Evolutionary conservation across 2,888 invertebrate species (phyloP).

Genomic region (Rhagonycha lutea): DNA sequence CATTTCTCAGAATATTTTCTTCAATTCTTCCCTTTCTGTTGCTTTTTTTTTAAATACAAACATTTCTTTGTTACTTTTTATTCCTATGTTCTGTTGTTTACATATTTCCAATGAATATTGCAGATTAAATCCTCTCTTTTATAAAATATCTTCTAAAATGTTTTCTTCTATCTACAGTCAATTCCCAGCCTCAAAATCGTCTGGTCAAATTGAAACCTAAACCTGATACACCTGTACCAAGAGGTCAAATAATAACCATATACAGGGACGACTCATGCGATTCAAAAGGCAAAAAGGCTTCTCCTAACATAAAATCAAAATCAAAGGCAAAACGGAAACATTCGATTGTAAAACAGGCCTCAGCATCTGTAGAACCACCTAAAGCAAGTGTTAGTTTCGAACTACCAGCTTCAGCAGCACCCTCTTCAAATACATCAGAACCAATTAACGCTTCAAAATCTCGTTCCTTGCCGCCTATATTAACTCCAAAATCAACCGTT

Average conservation of each 20-base stretch:
- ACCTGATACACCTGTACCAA: background rate
- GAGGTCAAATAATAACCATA: conserved; percentile 31
- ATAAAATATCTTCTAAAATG: too few species aligned
- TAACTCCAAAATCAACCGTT: conserved; percentile 1
- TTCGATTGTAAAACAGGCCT: background rate
- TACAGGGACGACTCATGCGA: conserved; percentile 21
- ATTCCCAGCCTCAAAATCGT: conserved; percentile 3
- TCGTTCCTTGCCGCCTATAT: background rate
- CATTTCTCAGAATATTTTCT: too few species aligned
- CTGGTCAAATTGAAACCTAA: conserved; percentile 11
- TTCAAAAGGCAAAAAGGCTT: background rate
- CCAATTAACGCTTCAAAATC: background rate
- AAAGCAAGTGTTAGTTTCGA: background rate
- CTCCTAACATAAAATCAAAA: background rate
- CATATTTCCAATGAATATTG: too few species aligned
- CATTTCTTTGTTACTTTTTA: too few species aligned
- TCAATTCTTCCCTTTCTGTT: too few species aligned
- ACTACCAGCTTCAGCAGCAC: background rate
- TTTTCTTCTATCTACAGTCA: conserved; percentile 3
- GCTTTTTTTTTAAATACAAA: too few species aligned
- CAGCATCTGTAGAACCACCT: background rate
- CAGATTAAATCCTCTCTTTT: too few species aligned
- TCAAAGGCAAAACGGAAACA: background rate
- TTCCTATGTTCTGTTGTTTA: too few species aligned
- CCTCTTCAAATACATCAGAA: background rate